Percentiles rank a stretch among this genome's conserved stretches.
Conservation (phyloP, 2,888 invertebrate species). For the Drosophila putrida region DNA sequence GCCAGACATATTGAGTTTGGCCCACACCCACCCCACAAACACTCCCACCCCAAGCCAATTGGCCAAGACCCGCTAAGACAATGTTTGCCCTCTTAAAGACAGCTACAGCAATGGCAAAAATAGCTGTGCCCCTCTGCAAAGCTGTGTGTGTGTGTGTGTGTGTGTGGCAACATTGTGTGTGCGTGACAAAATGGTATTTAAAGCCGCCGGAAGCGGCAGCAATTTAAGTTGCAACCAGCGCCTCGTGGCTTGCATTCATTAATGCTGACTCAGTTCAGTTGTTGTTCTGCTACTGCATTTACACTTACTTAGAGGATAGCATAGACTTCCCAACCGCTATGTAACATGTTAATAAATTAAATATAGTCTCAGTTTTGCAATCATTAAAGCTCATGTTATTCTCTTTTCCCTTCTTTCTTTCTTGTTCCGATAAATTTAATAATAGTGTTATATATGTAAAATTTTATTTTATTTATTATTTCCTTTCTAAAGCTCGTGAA, state of each 20-base stretch:
- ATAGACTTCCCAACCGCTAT: not conserved
- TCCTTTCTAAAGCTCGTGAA: too few species aligned
- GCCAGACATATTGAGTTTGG: constrained; percentile 77
- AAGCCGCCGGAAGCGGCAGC: constrained; percentile 84
- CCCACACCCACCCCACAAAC: not conserved
- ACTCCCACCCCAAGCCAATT: constrained; percentile 37
- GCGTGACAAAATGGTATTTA: constrained; percentile 85
- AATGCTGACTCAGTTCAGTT: constrained; percentile 56
- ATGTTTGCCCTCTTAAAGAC: constrained; percentile 68
- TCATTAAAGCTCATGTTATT: too few species aligned
- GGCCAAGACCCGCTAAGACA: constrained; percentile 64
- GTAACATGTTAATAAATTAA: not conserved
- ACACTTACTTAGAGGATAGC: constrained; percentile 5
- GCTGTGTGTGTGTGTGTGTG: not conserved
- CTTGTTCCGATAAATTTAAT: too few species aligned
- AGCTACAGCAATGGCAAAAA: constrained; percentile 50
- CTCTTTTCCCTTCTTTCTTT: too few species aligned
- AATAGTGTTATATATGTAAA: too few species aligned
- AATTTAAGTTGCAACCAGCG: constrained; percentile 83
- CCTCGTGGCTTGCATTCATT: constrained; percentile 59
- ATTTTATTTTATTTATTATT: too few species aligned
- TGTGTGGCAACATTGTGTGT: constrained; percentile 71
- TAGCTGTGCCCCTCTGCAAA: constrained; percentile 32
- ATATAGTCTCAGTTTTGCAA: not conserved
- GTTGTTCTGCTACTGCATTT: constrained; percentile 11